Evolutionary conservation across 2,888 invertebrate species (phyloP), one percentile per base, ranked within the genome.

Genomic region (Oligia strigilis): DNA sequence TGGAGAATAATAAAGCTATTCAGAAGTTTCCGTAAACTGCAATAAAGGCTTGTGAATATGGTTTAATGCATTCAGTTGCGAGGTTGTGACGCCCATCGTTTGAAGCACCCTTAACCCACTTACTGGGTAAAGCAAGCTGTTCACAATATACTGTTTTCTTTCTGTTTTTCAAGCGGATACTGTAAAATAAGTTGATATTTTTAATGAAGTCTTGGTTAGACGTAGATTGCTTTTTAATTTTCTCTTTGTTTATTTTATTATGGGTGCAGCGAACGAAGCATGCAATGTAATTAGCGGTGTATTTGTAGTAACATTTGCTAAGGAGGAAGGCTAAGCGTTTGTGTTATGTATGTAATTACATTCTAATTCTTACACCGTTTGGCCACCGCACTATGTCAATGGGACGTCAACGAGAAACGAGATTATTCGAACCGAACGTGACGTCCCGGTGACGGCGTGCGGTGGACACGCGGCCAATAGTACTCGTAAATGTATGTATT

Each of bases 11-110:
- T 80, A 83, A 83, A 86, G 74, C 76, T 43, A 77, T 85, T 76
- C 75, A 81, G 60, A 80, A 80, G 75, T 79, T 73, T 64, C 67
- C 58, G 55, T 80, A 74, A 77, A 77, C 83, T 70, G 81, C 70
- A 81, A 80, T 85, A 86, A 85, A 69, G 58, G 78, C 71, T 75
- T 80, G 70, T 84, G 75, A 82, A 82, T 78, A 84, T 78, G 82
- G 72, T 80, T 76, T 84, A 82, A 82, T 79, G 75, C 86, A 82
- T 86, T 84, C 84, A 79, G 82, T 81, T 74, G 79, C 72, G 77
- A 65, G 77, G 82, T 75, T 78, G 77, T 83, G 76, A 77, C 86
- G 81, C 75, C 81, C 78, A 88, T 78, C 71, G 75, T 78, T 64
- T 67, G 64, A 36, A 87, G 71, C 19, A 70, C 84, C 72, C 88